Base-by-base conservation (phyloP, 2,888 invertebrate genomes). In the Salticus scenicus region DNA sequence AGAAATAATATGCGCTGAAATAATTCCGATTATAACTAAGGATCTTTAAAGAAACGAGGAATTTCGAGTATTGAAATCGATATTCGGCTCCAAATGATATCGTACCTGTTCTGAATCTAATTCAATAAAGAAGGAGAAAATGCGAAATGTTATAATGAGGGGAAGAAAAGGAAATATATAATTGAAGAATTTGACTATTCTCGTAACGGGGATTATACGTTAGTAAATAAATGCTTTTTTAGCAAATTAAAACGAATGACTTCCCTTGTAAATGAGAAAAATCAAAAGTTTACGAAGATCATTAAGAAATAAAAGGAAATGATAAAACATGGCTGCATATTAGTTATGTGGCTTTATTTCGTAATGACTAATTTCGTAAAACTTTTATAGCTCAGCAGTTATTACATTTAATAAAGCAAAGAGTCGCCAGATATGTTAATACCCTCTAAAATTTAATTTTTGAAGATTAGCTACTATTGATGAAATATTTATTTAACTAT, bases 41-140 rank as follows among this genome's bases (percentile, higher is more conserved):
- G 57, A 57, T 57, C 57, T 24, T 57, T 24, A 57, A 57, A 57
- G 57, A 57, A 57, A 57, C 5, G 57, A 24, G 24, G 24, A 57
- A 47, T 17, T 24, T 24, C 57, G 24, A 24, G 57, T 24, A 20
- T 24, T 2, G 12, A 5, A 57, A 57, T 57, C 57, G 17, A 24
- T 57, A 57, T 57, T 57, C 24, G 12, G 24, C 57, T 57, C 57
- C 57, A 24, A 57, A 57, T 57, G 57, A n/a, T 57, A 57, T 57
- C 57, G 20, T 57, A 24, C 57, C 5, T 2, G 24, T 57, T 57
- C 24, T 5, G 24, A 57, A 57, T 57, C 57, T 57, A 57, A 57
- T 57, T 57, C 57, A 57, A 57, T 57, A 57, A 57, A 24, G 24
- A 5, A 5, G 24, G 57, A 12, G 57, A 24, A 24, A 57, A 57